A percentile compares a stretch with the other conserved stretches of the same genome.
phyloP scores from a whole-genome alignment of 1,140 invertebrate species.

The Diprion similis region DNA sequence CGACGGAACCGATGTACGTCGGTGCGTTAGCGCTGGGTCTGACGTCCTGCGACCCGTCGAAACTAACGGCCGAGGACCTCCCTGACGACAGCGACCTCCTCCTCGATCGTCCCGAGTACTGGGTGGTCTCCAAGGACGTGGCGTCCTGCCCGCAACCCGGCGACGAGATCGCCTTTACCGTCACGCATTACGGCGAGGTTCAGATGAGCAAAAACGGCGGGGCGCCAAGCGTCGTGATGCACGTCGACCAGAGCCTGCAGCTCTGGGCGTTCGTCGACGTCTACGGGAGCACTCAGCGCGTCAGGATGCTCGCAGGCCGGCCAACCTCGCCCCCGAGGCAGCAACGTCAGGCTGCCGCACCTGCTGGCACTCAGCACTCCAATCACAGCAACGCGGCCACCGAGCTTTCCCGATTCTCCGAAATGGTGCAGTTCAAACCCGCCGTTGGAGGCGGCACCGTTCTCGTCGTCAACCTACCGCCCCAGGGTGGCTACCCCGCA shows the following conservation, averaged over 20 bases:
- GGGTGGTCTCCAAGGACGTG: slow-evolving; percentile 95
- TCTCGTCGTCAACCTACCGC: slow-evolving; percentile 81
- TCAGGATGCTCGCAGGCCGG: slow-evolving; percentile 71
- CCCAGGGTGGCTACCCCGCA: slow-evolving; percentile 52
- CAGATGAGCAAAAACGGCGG: slow-evolving; percentile 89
- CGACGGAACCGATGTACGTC: slow-evolving; percentile 84
- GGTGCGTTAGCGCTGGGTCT: slow-evolving; percentile 91
- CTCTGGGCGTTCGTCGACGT: slow-evolving; percentile 97
- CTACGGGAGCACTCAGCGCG: slow-evolving; percentile 90
- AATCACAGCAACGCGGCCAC: slow-evolving; percentile 53
- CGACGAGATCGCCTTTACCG: slow-evolving; percentile 90
- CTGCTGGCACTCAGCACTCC: slow-evolving; percentile 45
- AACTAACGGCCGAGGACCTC: slow-evolving; percentile 74
- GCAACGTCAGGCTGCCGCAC: slow-evolving; percentile 40
- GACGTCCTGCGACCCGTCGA: slow-evolving; percentile 90
- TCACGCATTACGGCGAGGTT: slow-evolving; percentile 87
- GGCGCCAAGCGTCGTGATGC: slow-evolving; percentile 84
- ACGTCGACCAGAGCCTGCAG: slow-evolving; percentile 88
- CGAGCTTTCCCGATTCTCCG: slow-evolving; percentile 59
- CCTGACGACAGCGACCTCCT: slow-evolving; percentile 94
- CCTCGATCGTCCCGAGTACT: slow-evolving; percentile 94
- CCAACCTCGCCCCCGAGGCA: slow-evolving; percentile 52
- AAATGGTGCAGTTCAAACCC: slow-evolving; percentile 70
- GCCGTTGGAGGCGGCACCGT: slow-evolving; percentile 73
- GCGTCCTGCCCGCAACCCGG: slow-evolving; percentile 82